Evolutionary conservation across 2,797 vertebrate genomes (phyloP), one percentile per base, ranked within the genome.

Genomic region (Periparus ater): DNA sequence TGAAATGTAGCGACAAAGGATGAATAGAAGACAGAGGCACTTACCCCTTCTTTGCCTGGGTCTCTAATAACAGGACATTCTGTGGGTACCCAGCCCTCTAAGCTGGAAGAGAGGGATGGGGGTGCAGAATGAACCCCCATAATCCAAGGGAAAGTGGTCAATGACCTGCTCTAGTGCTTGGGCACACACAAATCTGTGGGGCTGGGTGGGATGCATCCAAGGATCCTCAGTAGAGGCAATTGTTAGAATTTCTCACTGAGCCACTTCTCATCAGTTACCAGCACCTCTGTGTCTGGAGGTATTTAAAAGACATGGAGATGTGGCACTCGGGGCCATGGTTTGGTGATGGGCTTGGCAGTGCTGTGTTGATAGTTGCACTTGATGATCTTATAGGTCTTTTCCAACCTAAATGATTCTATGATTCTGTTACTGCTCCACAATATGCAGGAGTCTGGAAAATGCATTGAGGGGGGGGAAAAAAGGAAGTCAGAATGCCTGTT

Each of bases 391-490:
- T 2, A 21, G 13, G 15, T 61, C 25, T 81, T 84, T 73, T 70
- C 36, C 57, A 77, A 27, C 4, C 15, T 13, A 74, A 91, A 84
- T 34, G 11, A 62, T 67, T 54, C 15, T 66, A 17, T 20, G 5
- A 44, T 61, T 85, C 40, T 62, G 12, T 74, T 38, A 54, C n/a
- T 48, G 16, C 42, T 68, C 15, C 51, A 76, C 34, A 29, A 68
- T 11, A 82, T 61, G 21, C 47, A 62, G 21, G 30, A 61, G 17
- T 34, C 58, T 78, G 38, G 54, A 68, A 89, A 87, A 51, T 45
- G 32, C 15, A 85, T 2, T 19, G 22, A 22, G 6, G 6, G 6
- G 0, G 0, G 0, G 6, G 20, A 63, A 50, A 11, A 14, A 7
- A 25, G 8, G 8, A 58, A 63, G 60, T 8, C 40, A 70, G 36